Evolutionary conservation across 2,113 vertebrate genomes (phyloP).

Genomic region (Ptilonorhynchus violaceus): DNA sequence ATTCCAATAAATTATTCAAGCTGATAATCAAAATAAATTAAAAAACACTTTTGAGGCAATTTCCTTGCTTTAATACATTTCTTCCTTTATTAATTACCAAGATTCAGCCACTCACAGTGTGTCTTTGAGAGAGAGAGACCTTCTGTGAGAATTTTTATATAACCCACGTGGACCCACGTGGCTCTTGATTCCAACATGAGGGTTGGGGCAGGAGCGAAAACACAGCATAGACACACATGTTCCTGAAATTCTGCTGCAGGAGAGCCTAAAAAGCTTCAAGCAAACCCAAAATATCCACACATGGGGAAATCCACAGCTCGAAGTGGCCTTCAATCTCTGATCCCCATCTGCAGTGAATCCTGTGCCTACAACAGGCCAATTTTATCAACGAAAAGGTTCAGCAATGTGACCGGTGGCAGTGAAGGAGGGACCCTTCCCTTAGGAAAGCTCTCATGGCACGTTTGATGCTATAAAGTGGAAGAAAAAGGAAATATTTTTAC

Average conservation of each 20-base stretch:
- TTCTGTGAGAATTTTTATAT: not conserved
- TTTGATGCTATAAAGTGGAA: not conserved
- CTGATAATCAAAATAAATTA: slow-evolving; percentile 41
- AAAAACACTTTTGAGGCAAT: slow-evolving; percentile 27
- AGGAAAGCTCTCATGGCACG: not conserved
- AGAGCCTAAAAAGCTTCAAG: not conserved
- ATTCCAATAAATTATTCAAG: slow-evolving; percentile 53
- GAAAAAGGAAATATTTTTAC: not conserved
- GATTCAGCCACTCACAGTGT: not conserved
- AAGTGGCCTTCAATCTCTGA: not conserved
- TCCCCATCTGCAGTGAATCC: not conserved
- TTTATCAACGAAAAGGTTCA: not conserved
- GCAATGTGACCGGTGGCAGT: accelerated
- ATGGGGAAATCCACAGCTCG: not conserved
- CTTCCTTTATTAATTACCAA: not conserved
- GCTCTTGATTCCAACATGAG: accelerated
- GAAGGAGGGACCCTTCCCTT: not conserved
- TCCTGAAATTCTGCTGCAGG: not conserved
- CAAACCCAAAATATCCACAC: not conserved
- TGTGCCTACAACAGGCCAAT: not conserved
- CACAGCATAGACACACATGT: accelerated
- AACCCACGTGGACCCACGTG: not conserved
- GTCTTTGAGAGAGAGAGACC: not conserved
- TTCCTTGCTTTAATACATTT: slow-evolving; percentile 20
- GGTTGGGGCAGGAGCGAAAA: not conserved